A percentile compares a stretch with the other conserved stretches of the same genome.
Conservation (phyloP, 2,888 invertebrate genomes). For the Chymomyza caudatula region DNA sequence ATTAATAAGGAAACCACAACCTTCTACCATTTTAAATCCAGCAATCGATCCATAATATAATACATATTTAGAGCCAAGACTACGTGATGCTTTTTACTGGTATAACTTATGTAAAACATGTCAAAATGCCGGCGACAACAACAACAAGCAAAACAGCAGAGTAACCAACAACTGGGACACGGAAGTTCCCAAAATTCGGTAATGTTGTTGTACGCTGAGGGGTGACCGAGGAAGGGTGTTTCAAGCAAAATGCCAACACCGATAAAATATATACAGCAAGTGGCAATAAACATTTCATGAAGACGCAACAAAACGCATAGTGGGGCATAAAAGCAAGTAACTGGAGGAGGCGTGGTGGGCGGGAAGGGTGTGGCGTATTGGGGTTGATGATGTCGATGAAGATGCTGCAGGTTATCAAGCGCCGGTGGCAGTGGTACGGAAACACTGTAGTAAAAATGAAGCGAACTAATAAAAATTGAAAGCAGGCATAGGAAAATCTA, state of each 20-base stretch:
- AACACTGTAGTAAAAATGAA: conserved; percentile 49
- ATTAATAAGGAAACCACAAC: conserved; percentile 34
- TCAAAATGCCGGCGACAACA: conserved; percentile 7
- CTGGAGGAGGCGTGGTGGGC: conserved; percentile 31
- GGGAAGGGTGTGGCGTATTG: not conserved
- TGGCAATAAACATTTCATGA: conserved; percentile 66
- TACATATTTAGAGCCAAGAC: conserved; percentile 20
- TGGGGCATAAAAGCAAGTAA: conserved; percentile 48
- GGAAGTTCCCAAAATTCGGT: conserved; percentile 3
- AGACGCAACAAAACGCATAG: conserved; percentile 50
- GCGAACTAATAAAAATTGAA: conserved; percentile 55
- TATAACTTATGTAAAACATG: conserved; percentile 47
- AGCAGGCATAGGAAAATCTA: conserved; percentile 30
- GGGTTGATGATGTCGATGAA: not conserved
- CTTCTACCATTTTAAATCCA: not conserved
- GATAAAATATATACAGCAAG: conserved; percentile 45
- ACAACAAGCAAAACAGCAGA: too few species aligned
- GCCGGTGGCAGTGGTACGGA: not conserved
- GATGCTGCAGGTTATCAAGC: not conserved
- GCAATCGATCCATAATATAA: conserved; percentile 6
- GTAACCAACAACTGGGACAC: conserved; percentile 2
- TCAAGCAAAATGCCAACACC: not conserved
- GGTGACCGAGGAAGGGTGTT: conserved; percentile 4
- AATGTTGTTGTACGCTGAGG: conserved; percentile 7
- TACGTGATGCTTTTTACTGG: conserved; percentile 45